phyloP scores from a whole-genome alignment of 2,113 vertebrate genomes.

The Malurus melanocephalus region DNA sequence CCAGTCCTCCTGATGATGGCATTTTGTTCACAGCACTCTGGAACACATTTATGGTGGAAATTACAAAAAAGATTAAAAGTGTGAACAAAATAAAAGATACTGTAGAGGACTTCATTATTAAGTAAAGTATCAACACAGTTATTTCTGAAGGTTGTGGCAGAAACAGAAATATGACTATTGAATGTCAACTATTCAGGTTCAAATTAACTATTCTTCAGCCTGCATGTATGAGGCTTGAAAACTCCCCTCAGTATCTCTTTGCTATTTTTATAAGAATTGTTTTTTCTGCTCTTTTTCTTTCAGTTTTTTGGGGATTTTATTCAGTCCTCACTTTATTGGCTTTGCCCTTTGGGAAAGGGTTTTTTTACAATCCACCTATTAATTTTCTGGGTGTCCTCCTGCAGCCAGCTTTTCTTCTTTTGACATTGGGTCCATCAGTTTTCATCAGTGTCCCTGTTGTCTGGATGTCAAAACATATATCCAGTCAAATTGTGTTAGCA shows the following conservation, averaged over 20 bases:
- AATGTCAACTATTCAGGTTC: neutral
- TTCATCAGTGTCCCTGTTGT: conserved; percentile 6
- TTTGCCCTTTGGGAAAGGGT: neutral
- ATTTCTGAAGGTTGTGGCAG: neutral
- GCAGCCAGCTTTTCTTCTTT: neutral
- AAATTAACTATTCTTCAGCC: neutral
- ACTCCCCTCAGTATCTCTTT: neutral
- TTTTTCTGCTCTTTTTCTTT: neutral
- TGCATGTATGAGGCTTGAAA: neutral
- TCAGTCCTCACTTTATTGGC: neutral
- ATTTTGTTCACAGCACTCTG: neutral
- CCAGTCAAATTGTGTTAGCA: conserved; percentile 7
- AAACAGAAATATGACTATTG: neutral
- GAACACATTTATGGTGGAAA: neutral
- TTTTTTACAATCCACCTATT: neutral
- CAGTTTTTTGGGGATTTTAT: neutral
- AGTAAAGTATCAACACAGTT: neutral
- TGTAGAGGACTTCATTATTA: too few species aligned
- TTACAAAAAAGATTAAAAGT: neutral
- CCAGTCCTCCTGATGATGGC: neutral
- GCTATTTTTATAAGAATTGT: neutral
- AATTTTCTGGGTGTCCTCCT: conserved; percentile 25
- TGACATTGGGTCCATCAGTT: conserved; percentile 33
- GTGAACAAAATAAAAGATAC: neutral
- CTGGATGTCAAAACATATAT: conserved; percentile 28